Evolutionary conservation across 2,888 invertebrate species (phyloP), one percentile per base, ranked within the genome.

Genomic region (Beris chalybata): DNA sequence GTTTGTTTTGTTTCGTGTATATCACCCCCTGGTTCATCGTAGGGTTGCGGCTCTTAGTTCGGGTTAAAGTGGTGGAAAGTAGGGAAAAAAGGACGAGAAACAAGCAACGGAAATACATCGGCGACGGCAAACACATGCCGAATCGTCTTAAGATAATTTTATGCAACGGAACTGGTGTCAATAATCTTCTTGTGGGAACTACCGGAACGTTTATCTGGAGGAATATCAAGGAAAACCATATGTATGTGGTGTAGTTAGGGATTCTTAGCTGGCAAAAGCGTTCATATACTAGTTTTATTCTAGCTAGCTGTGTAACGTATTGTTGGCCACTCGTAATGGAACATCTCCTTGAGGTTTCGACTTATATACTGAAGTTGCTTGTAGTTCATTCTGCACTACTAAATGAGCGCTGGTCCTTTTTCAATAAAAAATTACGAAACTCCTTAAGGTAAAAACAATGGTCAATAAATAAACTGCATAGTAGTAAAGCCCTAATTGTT

Each of bases 131-230:
- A 61, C 50, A 52, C 52, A 52, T 52, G 52, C 38, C 13, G 12
- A 32, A 59, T 15, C 52, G 52, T 50, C 43, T 61, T 15, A 61
- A 38, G 65, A 53, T 65, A 58, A 65, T 65, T 65, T 57, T 44
- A 65, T 58, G 65, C 65, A 57, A 64, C 38, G 50, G 44, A 31
- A 55, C n/a, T 59, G 66, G 66, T 66, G 63, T 55, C 61, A 66
- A 63, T 66, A 66, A 66, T 66, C 66, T 63, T 44, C 50, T 61
- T 63, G 63, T 66, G 66, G 61, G 56, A 66, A 66, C 22, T 66
- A 29, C 38, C 45, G 30, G 13, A 48, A 59, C 55, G 5, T 53
- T 22, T 38, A 48, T 48, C 48, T 48, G 12, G 6, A 12, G 15
- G 48, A 48, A 48, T 11, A 6, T 12, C 48, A n/a, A 12, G 15